phyloP scores from a whole-genome alignment of 64 coral and sea anemone species.

The Pachyseris speciosa region DNA sequence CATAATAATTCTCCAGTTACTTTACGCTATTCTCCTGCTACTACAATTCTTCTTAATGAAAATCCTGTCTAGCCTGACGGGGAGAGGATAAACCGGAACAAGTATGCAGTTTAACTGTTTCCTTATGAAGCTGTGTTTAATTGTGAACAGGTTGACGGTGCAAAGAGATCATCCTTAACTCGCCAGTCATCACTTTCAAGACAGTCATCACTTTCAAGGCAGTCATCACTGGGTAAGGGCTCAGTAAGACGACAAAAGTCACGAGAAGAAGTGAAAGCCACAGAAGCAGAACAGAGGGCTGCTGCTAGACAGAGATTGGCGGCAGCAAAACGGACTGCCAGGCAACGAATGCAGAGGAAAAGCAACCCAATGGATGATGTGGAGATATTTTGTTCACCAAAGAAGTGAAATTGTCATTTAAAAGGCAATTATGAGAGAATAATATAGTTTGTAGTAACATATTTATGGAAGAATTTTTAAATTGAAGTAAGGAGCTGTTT shows the following conservation, averaged over 20 bases:
- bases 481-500: constrained; percentile 5
- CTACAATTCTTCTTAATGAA: no score
- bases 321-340: constrained; percentile 85
- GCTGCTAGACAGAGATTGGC: constrained; percentile 86
- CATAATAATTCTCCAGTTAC: no score
- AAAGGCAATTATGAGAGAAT: background rate
- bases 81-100: no score
- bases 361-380: constrained; percentile 89
- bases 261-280: constrained; percentile 86
- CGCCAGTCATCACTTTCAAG: constrained; percentile 81
- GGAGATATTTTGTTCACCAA: constrained; percentile 94
- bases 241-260: constrained; percentile 87
- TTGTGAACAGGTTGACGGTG: constrained; percentile 34
- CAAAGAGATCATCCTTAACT: constrained; percentile 66
- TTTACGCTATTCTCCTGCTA: no score
- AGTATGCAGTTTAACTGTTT: no score
- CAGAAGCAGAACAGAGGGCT: constrained; percentile 82
- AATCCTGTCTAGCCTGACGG: no score
- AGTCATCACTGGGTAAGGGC: constrained; percentile 86
- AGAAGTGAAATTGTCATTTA: constrained; percentile 67
- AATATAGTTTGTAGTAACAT: constrained; percentile 36
- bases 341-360: constrained; percentile 75
- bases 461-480: constrained; percentile 62
- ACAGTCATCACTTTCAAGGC: constrained; percentile 81
- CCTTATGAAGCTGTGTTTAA: background rate